Evolutionary conservation across 2,113 vertebrate species (phyloP).

Genomic region (Rhipidura dahli): DNA sequence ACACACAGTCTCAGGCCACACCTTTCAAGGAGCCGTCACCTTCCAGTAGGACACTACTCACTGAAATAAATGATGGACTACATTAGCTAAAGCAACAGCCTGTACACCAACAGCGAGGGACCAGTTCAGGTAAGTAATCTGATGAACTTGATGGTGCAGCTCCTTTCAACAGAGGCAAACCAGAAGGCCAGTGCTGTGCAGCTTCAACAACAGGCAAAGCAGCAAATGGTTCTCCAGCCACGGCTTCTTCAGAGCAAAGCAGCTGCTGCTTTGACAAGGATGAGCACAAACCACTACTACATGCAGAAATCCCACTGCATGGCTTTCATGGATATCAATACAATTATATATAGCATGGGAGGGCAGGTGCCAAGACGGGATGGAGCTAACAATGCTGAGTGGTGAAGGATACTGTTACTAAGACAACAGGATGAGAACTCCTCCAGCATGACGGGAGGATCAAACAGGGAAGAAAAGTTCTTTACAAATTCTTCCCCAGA

Average conservation of each 20-base stretch:
- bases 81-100: background rate
- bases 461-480: background rate
- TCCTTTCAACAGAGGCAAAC: background rate
- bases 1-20: background rate
- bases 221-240: background rate
- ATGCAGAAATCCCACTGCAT: fast-evolving
- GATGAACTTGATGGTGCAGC: background rate
- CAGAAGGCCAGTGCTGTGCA: background rate
- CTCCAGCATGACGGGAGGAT: background rate
- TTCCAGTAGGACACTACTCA: background rate
- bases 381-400: background rate
- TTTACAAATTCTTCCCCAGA: background rate
- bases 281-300: background rate
- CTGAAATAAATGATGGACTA: background rate
- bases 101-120: background rate
- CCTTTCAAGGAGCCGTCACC: background rate
- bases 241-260: background rate
- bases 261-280: background rate
- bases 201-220: background rate
- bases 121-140: background rate
- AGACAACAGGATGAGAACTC: background rate
- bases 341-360: background rate
- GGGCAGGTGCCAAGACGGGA: background rate
- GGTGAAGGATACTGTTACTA: background rate
- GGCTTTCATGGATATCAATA: background rate